Percentiles rank a stretch among this genome's conserved stretches.
Evolutionary conservation across 2,888 invertebrate genomes (phyloP).

Genomic region (Liopterus haemorrhoidalis): DNA sequence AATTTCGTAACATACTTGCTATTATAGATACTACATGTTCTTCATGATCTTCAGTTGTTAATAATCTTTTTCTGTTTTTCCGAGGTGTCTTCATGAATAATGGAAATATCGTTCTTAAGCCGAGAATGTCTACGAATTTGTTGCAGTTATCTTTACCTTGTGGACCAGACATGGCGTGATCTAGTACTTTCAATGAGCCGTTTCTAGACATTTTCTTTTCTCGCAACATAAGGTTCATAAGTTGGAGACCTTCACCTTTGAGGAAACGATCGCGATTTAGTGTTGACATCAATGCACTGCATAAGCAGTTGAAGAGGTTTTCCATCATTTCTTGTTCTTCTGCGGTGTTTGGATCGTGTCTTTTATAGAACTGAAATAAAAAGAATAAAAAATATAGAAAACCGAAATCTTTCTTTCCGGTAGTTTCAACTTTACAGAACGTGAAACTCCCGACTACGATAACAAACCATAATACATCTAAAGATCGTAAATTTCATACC

Average conservation of each 20-base stretch:
- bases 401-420: too few species aligned
- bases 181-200: slow-evolving; percentile 94
- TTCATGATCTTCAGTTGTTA: slow-evolving; percentile 86
- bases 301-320: slow-evolving; percentile 92
- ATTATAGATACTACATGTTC: slow-evolving; percentile 93
- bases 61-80: slow-evolving; percentile 67
- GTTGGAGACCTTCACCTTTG: slow-evolving; percentile 93
- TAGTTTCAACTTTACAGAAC: not conserved
- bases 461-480: not conserved
- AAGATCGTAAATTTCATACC: too few species aligned
- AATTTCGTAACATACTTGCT: slow-evolving; percentile 87
- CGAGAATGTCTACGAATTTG: slow-evolving; percentile 96
- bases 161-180: slow-evolving; percentile 91
- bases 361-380: slow-evolving; percentile 71
- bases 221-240: slow-evolving; percentile 98
- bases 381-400: too few species aligned
- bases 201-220: slow-evolving; percentile 96
- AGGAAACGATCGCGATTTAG: slow-evolving; percentile 89
- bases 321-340: slow-evolving; percentile 99
- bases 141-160: slow-evolving; percentile 94
- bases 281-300: slow-evolving; percentile 84
- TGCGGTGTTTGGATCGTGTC: slow-evolving; percentile 82
- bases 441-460: not conserved
- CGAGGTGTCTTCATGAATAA: slow-evolving; percentile 99
- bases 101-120: slow-evolving; percentile 93